A percentile compares a stretch with the other conserved stretches of the same genome.
phyloP scores from a whole-genome alignment of 1,140 invertebrate genomes.

The Brachionus calyciflorus region DNA sequence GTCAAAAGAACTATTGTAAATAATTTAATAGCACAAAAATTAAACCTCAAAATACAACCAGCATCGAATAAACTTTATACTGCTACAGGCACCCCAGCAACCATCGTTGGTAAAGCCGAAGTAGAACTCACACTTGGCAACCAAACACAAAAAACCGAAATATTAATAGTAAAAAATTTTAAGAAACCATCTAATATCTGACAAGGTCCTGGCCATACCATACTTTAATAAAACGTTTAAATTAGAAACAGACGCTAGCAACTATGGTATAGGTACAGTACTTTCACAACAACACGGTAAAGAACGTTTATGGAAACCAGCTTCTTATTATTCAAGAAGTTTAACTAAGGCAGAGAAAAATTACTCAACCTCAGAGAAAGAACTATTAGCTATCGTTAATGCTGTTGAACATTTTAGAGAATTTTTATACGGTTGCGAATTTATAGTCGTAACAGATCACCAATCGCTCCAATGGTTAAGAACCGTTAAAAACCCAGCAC shows the following conservation, averaged over 20 bases:
- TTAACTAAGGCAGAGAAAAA: too few species aligned
- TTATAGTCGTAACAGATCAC: constrained; percentile 63
- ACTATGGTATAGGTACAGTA: too few species aligned
- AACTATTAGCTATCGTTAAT: constrained; percentile 63
- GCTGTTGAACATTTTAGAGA: constrained; percentile 60
- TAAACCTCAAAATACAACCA: neutral
- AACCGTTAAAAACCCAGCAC: constrained; percentile 57
- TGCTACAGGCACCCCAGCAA: neutral
- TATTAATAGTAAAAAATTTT: constrained; percentile 2
- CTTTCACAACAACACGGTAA: too few species aligned
- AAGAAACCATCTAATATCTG: neutral
- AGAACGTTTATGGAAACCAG: too few species aligned
- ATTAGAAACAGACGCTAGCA: too few species aligned
- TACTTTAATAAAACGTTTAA: neutral
- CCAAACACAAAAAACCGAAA: neutral
- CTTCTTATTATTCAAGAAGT: too few species aligned
- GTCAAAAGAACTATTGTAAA: too few species aligned
- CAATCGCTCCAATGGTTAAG: constrained; percentile 57
- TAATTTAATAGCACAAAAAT: too few species aligned
- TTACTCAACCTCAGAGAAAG: too few species aligned
- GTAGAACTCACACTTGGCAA: neutral
- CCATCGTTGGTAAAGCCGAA: neutral
- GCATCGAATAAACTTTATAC: neutral
- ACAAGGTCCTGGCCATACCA: neutral
- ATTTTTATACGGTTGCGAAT: constrained; percentile 62